Percentiles rank a stretch among this genome's conserved stretches.
Evolutionary conservation across 2,888 invertebrate species (phyloP).

Genomic region (Xiphydria camelus): DNA sequence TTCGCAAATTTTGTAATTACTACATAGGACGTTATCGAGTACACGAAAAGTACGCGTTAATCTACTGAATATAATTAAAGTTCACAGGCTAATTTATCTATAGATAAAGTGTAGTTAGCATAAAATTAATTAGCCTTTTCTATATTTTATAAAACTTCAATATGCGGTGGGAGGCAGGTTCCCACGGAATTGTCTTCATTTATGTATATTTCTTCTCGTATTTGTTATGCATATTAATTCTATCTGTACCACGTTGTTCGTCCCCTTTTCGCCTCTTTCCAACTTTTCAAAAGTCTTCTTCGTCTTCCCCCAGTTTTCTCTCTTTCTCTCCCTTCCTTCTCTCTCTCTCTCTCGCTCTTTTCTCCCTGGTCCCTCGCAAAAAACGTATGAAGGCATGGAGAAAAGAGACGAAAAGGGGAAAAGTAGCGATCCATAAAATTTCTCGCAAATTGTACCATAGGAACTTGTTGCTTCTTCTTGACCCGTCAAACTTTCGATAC

Average conservation of each 20-base stretch:
- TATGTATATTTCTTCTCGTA: slow-evolving; percentile 34
- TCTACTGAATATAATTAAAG: no score
- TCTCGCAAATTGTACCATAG: slow-evolving; percentile 38
- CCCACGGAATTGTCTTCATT: slow-evolving; percentile 34
- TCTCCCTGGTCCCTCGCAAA: no score
- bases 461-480: slow-evolving; percentile 26
- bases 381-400: slow-evolving; percentile 13
- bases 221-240: slow-evolving; percentile 26
- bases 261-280: slow-evolving; percentile 17
- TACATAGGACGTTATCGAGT: no score
- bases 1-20: no score
- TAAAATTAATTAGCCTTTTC: slow-evolving; percentile 31
- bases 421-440: slow-evolving; percentile 24
- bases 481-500: no score
- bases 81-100: slow-evolving; percentile 37
- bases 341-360: no score
- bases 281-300: no score
- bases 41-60: no score
- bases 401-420: slow-evolving; percentile 9
- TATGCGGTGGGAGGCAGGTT: slow-evolving; percentile 38
- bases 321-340: slow-evolving; percentile 27
- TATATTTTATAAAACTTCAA: no score
- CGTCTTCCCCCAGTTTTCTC: slow-evolving; percentile 9
- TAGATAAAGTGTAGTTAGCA: slow-evolving; percentile 33
- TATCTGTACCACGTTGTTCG: slow-evolving; percentile 20